Conservation (phyloP, 1,140 invertebrate species). For the Achatina immaculata region DNA sequence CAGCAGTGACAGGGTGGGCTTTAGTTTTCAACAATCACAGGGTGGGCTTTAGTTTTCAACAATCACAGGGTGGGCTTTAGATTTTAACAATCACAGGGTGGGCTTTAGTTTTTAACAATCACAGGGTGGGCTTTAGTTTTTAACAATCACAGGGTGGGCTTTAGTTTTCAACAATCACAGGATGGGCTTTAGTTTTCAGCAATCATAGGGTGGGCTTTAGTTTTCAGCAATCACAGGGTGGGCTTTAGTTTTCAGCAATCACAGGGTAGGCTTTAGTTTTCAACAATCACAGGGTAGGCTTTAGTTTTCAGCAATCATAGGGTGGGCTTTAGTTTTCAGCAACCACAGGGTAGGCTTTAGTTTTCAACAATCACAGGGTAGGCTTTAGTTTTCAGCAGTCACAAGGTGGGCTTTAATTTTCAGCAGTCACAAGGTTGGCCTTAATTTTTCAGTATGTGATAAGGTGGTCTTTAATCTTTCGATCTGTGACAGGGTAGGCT, state of each 20-base stretch:
- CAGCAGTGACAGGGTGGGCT: no score
- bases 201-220: no score
- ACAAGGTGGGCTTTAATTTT: not conserved
- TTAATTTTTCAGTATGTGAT: not conserved
- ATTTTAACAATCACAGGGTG: not conserved
- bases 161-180: no score
- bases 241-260: no score
- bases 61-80: not conserved
- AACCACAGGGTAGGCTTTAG: not conserved
- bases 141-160: no score
- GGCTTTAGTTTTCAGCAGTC: not conserved
- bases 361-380: conserved; percentile 10
- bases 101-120: not conserved
- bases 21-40: not conserved
- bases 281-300: no score
- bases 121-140: no score
- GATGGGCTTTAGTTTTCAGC: no score
- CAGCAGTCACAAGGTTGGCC: not conserved
- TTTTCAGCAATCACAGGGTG: no score
- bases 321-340: not conserved
- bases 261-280: no score
- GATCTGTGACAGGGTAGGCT: not conserved
- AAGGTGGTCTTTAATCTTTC: not conserved
- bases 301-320: no score
- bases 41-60: not conserved